Conservation (phyloP, 2,797 vertebrate species). For the Hydrophis major region DNA sequence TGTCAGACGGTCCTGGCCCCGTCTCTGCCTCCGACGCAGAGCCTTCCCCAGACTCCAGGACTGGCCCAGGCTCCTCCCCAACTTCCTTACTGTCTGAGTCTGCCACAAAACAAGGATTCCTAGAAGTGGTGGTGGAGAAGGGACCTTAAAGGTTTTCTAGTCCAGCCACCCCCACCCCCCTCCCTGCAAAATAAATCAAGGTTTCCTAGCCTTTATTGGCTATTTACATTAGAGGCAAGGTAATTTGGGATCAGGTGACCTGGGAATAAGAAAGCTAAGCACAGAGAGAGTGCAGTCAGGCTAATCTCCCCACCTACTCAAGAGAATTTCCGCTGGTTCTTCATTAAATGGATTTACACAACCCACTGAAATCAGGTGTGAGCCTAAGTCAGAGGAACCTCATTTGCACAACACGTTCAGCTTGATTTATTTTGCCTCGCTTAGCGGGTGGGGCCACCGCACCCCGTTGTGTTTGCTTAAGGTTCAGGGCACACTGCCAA, state of each 20-base stretch:
- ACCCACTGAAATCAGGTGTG: background rate
- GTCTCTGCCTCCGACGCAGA: too few species aligned
- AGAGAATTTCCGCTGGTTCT: background rate
- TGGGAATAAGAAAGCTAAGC: background rate
- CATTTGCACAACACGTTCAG: background rate
- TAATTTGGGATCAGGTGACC: background rate
- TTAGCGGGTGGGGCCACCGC: background rate
- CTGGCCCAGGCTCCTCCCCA: too few species aligned
- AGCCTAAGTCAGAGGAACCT: background rate
- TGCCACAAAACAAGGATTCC: too few species aligned
- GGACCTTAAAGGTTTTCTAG: background rate
- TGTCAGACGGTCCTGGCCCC: too few species aligned
- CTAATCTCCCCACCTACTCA: background rate
- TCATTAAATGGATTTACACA: background rate
- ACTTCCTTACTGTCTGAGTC: too few species aligned
- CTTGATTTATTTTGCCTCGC: background rate
- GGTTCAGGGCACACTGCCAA: background rate
- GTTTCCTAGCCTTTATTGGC: too few species aligned
- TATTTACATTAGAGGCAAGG: background rate
- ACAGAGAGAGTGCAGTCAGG: background rate
- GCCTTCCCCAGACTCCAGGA: too few species aligned
- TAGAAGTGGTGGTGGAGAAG: background rate
- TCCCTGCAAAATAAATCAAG: too few species aligned
- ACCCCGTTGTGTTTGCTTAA: background rate
- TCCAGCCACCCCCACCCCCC: background rate